These are phyloP conservation scores for Elaphurus davidianus DNA, from an alignment of 2,113 vertebrate genomes.

Conservation along the genomic window DNA sequence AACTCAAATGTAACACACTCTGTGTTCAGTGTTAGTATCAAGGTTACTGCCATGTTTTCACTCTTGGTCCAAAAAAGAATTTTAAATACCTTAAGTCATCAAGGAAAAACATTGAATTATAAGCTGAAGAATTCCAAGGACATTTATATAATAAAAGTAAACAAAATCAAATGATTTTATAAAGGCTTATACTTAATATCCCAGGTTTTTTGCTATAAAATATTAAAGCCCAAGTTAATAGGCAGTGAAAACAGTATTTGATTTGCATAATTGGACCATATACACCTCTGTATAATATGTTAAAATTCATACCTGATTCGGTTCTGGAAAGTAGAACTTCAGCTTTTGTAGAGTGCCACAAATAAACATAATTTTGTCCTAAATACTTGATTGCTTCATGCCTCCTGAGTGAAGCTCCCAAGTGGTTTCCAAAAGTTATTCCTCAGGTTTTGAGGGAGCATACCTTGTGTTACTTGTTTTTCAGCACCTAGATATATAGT, in stretches of 20 bases:
- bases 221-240: not conserved
- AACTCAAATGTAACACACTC: not conserved
- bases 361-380: constrained; percentile 4
- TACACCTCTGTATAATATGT: not conserved
- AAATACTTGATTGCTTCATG: not conserved
- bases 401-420: not conserved
- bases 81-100: constrained; percentile 16
- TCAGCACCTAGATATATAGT: not conserved
- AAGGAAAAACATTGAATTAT: not conserved
- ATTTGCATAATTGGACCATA: not conserved
- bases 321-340: not conserved
- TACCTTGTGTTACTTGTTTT: not conserved
- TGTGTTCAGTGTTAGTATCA: not conserved
- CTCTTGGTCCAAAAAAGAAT: not conserved
- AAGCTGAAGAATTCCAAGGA: constrained; percentile 27
- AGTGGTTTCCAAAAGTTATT: not conserved
- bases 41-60: constrained; percentile 21
- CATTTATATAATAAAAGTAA: constrained; percentile 30
- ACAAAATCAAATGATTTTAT: not conserved
- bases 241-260: not conserved
- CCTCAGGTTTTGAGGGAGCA: not conserved
- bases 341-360: not conserved
- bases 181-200: not conserved
- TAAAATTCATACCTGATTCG: not conserved
- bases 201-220: not conserved